phyloP scores from a whole-genome alignment of 2,888 invertebrate species.

The Eupeodes latifasciatus region DNA sequence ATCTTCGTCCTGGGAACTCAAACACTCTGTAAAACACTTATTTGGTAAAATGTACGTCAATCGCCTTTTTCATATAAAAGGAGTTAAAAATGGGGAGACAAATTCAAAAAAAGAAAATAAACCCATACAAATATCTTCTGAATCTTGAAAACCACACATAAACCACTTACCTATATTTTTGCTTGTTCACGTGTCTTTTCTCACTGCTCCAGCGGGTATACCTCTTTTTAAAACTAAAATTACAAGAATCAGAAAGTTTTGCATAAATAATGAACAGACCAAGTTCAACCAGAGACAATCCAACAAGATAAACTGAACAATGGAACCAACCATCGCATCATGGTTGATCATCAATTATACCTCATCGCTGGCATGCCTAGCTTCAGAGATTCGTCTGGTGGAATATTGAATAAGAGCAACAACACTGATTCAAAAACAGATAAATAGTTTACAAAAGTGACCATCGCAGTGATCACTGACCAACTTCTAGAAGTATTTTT shows the following conservation, averaged over 20 bases:
- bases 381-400: background rate
- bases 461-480: background rate
- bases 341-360: slow-evolving; percentile 58
- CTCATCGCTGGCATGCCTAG: slow-evolving; percentile 50
- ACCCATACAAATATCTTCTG: too few species aligned
- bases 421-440: slow-evolving; percentile 51
- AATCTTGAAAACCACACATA: background rate
- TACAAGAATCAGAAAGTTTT: slow-evolving; percentile 11
- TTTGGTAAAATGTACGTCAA: too few species aligned
- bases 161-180: slow-evolving; percentile 3
- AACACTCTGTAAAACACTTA: too few species aligned
- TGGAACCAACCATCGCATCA: slow-evolving; percentile 27
- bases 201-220: background rate
- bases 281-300: slow-evolving; percentile 56
- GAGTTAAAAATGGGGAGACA: too few species aligned
- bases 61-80: too few species aligned
- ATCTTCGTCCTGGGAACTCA: too few species aligned
- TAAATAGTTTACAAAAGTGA: background rate
- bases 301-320: slow-evolving; percentile 63
- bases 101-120: too few species aligned
- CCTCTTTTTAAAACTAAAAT: background rate
- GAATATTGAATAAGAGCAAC: slow-evolving; percentile 51
- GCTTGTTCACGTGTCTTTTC: background rate
- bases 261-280: slow-evolving; percentile 40
- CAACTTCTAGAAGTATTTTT: background rate